Evolutionary conservation across 2,113 vertebrate genomes (phyloP), one percentile per base, ranked within the genome.

Genomic region (Enhydra lutris): DNA sequence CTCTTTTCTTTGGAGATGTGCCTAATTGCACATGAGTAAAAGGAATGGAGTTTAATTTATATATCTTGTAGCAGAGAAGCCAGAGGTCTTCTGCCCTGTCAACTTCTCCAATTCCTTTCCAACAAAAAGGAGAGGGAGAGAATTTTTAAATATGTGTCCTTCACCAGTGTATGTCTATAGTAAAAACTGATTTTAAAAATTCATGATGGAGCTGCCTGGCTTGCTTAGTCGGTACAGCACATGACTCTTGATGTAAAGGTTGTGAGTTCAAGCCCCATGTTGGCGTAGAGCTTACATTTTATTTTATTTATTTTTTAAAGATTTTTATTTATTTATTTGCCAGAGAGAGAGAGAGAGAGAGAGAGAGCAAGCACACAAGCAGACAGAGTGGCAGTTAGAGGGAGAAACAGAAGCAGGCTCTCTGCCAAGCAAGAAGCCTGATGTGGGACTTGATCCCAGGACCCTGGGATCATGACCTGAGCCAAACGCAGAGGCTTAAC

Each of bases 1-100:
- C 59, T 74, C 67, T 69, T 71, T 79, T 89, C 67, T 85, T 63
- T 80, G 86, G 86, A 95, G 61, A 83, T 39, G 50, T 42, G 74
- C 89, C 91, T 89, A 3, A 63, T 15, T 6, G 42, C 78, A 95
- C 55, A 71, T 59, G 82, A 59, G 12, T 24, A 31, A 80, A 39
- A 88, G 45, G 83, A 84, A 89, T 42, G 18, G 76, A 42, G 36
- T 95, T 93, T 89, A 86, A 74, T 97, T 29, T 83, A 82, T 78
- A 7, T 2, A 39, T 61, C 91, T 36, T 11, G 42, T 79, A 80
- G 4, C 55, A 82, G 39, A 81, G 78, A 63, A 83, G 67, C 20
- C 34, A 7, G 79, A 71, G 74, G 81, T 95, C 87, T 15, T 7
- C 4, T 76, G 50, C 47, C 67, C 47, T 15, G 36, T 57, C 91